Base-by-base conservation (phyloP, 2,888 invertebrate genomes). In the Sturmia bella region DNA sequence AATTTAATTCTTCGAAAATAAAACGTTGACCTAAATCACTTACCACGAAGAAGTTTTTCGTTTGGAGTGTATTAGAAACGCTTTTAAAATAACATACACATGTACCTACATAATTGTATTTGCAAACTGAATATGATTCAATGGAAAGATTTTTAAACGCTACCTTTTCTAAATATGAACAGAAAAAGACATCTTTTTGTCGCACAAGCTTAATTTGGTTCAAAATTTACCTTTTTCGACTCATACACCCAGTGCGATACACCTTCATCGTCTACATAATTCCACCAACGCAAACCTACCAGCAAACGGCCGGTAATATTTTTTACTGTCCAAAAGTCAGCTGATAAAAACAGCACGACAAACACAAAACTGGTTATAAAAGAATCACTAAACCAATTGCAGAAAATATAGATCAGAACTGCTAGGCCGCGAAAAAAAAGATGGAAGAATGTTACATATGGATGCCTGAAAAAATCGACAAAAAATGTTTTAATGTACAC, bases 251-350 rank as follows among this genome's bases (percentile, higher is more conserved):
- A 99, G 90, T 98, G 98, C 63, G 98, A 99, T 86, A 96, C 94
- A 43, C 99, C 99, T 84, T 98, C 96, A 87, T 98, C 98, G 89
- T 99, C 99, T 0, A 99, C 97, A 89, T 99, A 98, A 92, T 99
- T 99, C 99, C 99, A 99, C 99, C 99, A 99, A 84, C 99, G 92
- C 19, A 99, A 92, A 0, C 99, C 99, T 21, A 99, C 99, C 90
- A 99, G 93, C 54, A 99, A 92, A 64, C 99, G 93, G 39, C 99
- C 99, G 81, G 97, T 97, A 7, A 91, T 90, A 68, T 91, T 91
- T 92, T 99, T 99, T 0, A 99, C 99, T 13, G 98, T 98, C 99
- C 99, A 99, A 92, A 99, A 99, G 91, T 99, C 99, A 92, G 99
- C 96, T 0, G 99, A 99, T 7, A 99, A 92, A 69, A 99, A 92